phyloP scores from a whole-genome alignment of 2,113 vertebrate species.

The Scalopus aquaticus region DNA sequence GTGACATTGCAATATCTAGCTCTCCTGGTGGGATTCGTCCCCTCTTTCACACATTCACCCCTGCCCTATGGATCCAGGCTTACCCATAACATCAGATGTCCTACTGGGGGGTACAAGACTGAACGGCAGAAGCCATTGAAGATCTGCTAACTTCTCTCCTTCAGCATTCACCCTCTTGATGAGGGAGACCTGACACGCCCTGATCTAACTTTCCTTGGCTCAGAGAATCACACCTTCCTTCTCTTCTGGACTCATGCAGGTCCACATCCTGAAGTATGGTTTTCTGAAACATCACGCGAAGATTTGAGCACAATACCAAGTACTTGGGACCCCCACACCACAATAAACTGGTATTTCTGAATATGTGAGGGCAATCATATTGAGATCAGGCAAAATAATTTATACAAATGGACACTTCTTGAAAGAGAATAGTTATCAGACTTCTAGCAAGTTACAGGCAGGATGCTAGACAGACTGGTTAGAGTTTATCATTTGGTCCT shows the following conservation, averaged over 20 bases:
- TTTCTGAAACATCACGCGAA: slow-evolving; percentile 17
- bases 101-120: neutral
- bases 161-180: neutral
- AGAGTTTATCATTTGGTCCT: neutral
- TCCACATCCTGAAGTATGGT: neutral
- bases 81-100: neutral
- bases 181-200: neutral
- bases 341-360: neutral
- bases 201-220: neutral
- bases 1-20: neutral
- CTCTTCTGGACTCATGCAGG: neutral
- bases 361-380: neutral
- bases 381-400: neutral
- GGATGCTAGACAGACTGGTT: neutral
- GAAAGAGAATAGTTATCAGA: slow-evolving; percentile 11
- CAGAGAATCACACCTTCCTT: neutral
- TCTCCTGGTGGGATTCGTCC: neutral
- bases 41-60: neutral
- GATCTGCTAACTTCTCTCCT: neutral
- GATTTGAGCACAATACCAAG: neutral
- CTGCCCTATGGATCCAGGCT: neutral
- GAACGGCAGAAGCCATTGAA: neutral
- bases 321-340: neutral
- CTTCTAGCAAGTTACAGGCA: neutral
- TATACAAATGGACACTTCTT: neutral